Evolutionary conservation across 2,113 vertebrate species (phyloP).

Genomic region (Aplodontia rufa): DNA sequence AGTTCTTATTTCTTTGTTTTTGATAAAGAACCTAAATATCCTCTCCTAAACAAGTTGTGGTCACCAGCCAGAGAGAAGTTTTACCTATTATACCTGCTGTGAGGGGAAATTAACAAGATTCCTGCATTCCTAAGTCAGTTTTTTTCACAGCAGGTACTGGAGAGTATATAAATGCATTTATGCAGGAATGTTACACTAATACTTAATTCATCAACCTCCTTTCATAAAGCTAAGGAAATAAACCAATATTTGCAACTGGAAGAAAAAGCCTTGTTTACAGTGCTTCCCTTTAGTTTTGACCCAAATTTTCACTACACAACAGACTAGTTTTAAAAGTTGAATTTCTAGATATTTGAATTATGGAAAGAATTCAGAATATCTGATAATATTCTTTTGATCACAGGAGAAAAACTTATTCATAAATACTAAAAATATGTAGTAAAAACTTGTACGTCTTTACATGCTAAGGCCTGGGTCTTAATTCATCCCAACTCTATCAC

Average conservation of each 20-base stretch:
- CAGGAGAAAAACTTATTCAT: not conserved
- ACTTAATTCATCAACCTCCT: constrained; percentile 74
- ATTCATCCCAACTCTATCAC: not conserved
- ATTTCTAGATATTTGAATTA: not conserved
- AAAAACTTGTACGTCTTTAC: not conserved
- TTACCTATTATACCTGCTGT: constrained; percentile 77
- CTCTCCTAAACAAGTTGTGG: constrained; percentile 58
- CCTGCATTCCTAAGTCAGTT: constrained; percentile 79
- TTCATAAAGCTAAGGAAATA: constrained; percentile 55
- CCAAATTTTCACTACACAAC: constrained; percentile 24
- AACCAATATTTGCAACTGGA: not conserved
- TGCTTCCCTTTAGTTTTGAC: not conserved
- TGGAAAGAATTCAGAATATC: not conserved
- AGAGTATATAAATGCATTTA: constrained; percentile 65
- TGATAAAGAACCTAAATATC: constrained; percentile 34
- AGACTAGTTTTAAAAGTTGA: not conserved
- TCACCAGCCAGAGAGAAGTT: constrained; percentile 51
- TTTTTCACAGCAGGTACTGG: constrained; percentile 77
- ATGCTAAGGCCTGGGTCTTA: not conserved
- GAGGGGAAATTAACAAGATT: constrained; percentile 81
- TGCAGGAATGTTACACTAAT: constrained; percentile 74
- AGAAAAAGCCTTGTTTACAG: not conserved
- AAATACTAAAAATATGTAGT: not conserved
- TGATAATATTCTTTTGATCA: not conserved
- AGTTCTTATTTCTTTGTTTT: not conserved